Evolutionary conservation across 2,888 invertebrate genomes (phyloP).

Genomic region (Hyposoter didymator): DNA sequence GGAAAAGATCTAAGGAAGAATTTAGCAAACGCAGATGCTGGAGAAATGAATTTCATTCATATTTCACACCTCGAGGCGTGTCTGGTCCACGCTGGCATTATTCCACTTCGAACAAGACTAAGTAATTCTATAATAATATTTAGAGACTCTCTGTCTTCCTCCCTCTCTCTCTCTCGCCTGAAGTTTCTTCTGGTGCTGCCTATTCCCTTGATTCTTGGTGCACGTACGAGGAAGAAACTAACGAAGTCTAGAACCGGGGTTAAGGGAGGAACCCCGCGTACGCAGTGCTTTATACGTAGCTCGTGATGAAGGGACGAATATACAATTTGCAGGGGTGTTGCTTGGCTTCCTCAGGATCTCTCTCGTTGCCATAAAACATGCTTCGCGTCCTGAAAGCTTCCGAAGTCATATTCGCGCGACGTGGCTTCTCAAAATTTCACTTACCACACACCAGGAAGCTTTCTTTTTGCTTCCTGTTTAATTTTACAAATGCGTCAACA

Average conservation of each 20-base stretch:
- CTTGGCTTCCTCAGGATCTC: background rate
- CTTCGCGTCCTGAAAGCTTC: constrained; percentile 37
- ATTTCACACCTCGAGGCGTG: constrained; percentile 25
- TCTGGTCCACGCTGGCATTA: constrained; percentile 20
- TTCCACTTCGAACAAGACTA: constrained; percentile 33
- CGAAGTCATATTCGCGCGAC: constrained; percentile 15
- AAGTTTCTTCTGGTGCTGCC: background rate
- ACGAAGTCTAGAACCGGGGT: constrained; percentile 53
- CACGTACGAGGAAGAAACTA: constrained; percentile 52
- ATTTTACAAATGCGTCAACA: background rate
- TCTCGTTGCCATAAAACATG: constrained; percentile 19
- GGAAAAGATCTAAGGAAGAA: background rate
- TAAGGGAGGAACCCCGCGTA: constrained; percentile 50
- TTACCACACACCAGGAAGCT: constrained; percentile 10
- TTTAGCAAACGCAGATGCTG: background rate
- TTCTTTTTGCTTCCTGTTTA: background rate
- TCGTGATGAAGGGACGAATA: constrained; percentile 58
- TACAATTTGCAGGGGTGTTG: constrained; percentile 45
- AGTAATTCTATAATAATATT: constrained; percentile 62
- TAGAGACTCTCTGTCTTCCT: background rate
- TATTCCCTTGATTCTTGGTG: constrained; percentile 21
- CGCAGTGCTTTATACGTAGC: constrained; percentile 33
- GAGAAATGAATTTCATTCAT: constrained; percentile 34
- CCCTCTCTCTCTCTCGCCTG: background rate
- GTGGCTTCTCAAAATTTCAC: constrained; percentile 36